phyloP scores from a whole-genome alignment of 2,888 invertebrate genomes.

The Cenopis cana region DNA sequence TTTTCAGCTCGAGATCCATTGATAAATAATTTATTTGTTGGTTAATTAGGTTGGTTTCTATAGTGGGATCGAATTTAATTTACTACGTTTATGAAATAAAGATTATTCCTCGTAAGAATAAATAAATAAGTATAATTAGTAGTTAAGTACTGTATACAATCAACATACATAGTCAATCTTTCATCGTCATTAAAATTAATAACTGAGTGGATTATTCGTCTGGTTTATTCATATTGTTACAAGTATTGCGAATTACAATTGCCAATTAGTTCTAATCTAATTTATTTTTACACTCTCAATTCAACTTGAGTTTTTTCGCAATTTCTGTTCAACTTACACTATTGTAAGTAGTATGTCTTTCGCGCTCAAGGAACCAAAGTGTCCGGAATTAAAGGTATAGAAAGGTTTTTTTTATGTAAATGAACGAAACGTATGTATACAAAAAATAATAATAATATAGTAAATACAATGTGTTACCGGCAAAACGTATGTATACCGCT shows the following conservation, averaged over 20 bases:
- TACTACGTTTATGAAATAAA: not conserved
- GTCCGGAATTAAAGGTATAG: too few relatives aligned
- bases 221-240: not conserved
- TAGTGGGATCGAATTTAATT: not conserved
- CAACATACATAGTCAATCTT: not conserved
- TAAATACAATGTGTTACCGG: too few relatives aligned
- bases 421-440: too few relatives aligned
- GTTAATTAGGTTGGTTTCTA: conserved; percentile 6
- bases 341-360: too few relatives aligned
- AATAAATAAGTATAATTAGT: not conserved
- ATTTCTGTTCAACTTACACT: too few relatives aligned
- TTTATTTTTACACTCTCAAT: not conserved
- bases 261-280: not conserved
- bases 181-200: not conserved
- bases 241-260: not conserved
- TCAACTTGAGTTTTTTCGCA: too few relatives aligned
- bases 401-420: too few relatives aligned
- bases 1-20: conserved; percentile 33
- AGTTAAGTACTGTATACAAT: not conserved
- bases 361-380: too few relatives aligned
- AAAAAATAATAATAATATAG: too few relatives aligned
- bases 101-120: not conserved
- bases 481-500: too few relatives aligned
- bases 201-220: not conserved
- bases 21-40: conserved; percentile 10